Evolutionary conservation across 1,140 invertebrate genomes (phyloP).

Genomic region (Plectus sambesii): DNA sequence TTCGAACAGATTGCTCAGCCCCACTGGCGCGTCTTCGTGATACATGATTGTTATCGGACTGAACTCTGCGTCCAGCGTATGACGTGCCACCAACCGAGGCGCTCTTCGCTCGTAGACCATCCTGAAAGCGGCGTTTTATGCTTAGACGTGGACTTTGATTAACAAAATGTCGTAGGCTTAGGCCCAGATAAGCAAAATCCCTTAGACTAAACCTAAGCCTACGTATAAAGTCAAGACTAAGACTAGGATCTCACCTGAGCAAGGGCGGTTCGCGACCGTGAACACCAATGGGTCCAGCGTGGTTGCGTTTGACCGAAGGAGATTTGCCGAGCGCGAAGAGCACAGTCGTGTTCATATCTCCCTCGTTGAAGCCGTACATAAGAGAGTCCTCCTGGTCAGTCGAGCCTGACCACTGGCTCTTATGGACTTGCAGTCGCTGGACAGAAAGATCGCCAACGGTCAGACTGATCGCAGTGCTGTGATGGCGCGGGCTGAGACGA

Average conservation of each 20-base stretch:
- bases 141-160: no score
- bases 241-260: constrained; percentile 7
- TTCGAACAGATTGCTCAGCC: constrained; percentile 25
- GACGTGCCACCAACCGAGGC: constrained; percentile 29
- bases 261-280: constrained; percentile 1
- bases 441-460: constrained; percentile 65
- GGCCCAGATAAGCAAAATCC: no score
- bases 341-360: constrained; percentile 14
- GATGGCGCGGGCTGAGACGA: constrained; percentile 32
- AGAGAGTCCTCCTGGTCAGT: constrained; percentile 15
- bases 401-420: constrained; percentile 1
- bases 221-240: no score
- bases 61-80: constrained; percentile 31
- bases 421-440: constrained; percentile 49
- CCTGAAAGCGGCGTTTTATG: constrained; percentile 25
- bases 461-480: constrained; percentile 32
- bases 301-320: no score
- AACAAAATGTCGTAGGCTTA: no score
- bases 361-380: constrained; percentile 15
- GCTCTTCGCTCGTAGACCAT: constrained; percentile 34
- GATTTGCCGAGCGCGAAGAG: no score
- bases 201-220: no score
- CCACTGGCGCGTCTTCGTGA: constrained; percentile 36
- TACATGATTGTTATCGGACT: constrained; percentile 32
- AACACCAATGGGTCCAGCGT: no score